Percentiles rank a stretch among this genome's conserved stretches.
Conservation (phyloP, 2,888 invertebrate genomes). For the Pseudeuparius sepicola region DNA sequence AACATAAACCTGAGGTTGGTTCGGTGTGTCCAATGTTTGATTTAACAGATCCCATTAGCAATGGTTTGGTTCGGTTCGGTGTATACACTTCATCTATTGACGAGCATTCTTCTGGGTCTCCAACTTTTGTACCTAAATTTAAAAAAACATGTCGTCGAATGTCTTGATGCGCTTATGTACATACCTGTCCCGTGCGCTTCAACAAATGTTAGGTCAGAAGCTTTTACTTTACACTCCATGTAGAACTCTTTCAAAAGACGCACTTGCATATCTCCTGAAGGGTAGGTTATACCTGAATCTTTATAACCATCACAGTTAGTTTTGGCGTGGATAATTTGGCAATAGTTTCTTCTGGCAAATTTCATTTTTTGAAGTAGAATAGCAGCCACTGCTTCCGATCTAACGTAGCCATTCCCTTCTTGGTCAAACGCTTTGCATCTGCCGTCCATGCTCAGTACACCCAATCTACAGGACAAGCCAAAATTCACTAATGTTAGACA, state of each 20-base stretch:
- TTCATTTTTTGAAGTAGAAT: slow-evolving; percentile 58
- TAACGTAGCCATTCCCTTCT: slow-evolving; percentile 67
- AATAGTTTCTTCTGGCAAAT: slow-evolving; percentile 42
- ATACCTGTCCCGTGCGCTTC: slow-evolving; percentile 79
- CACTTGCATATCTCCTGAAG: slow-evolving; percentile 46
- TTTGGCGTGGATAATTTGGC: slow-evolving; percentile 34
- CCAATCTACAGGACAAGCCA: slow-evolving; percentile 46
- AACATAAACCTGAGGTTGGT: slow-evolving; percentile 73
- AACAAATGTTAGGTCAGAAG: slow-evolving; percentile 60
- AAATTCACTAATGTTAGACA: too few relatives aligned
- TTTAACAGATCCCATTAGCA: slow-evolving; percentile 83
- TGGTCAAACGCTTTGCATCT: slow-evolving; percentile 85
- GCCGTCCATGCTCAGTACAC: slow-evolving; percentile 74
- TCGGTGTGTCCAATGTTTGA: slow-evolving; percentile 93
- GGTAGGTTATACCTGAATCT: slow-evolving; percentile 32
- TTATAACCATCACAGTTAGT: slow-evolving; percentile 33
- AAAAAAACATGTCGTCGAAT: too few relatives aligned
- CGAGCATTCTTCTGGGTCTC: slow-evolving; percentile 85
- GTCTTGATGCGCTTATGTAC: too few relatives aligned
- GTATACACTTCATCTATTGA: slow-evolving; percentile 75
- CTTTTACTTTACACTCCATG: slow-evolving; percentile 58
- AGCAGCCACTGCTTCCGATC: slow-evolving; percentile 69
- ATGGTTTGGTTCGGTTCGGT: slow-evolving; percentile 53
- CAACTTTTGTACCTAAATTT: slow-evolving; percentile 56
- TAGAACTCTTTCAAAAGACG: slow-evolving; percentile 52